Conservation (phyloP, 2,888 invertebrate genomes). For the Drosophila prostipennis region DNA sequence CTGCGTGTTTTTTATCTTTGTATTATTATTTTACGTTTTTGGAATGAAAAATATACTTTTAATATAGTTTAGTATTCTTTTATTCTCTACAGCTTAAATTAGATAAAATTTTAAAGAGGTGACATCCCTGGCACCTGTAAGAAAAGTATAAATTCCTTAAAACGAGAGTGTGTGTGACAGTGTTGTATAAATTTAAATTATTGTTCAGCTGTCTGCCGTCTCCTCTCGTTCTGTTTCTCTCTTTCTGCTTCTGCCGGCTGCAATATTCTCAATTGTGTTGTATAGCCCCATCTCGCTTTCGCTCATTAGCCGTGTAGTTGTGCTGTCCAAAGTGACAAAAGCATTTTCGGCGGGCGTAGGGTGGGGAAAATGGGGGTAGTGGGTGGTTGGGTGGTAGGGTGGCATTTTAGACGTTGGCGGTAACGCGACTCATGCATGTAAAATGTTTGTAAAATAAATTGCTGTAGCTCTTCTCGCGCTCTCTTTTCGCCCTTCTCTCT, state of each 20-base stretch:
- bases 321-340: constrained; percentile 57
- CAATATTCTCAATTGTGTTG: constrained; percentile 23
- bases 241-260: constrained; percentile 28
- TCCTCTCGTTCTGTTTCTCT: constrained; percentile 21
- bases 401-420: constrained; percentile 18
- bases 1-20: background rate
- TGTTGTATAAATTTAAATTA: constrained; percentile 67
- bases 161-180: constrained; percentile 23
- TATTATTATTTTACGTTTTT: too few species aligned
- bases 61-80: background rate
- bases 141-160: constrained; percentile 5
- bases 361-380: constrained; percentile 5
- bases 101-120: constrained; percentile 17
- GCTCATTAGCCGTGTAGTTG: background rate
- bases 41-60: background rate
- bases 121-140: constrained; percentile 35
- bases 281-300: constrained; percentile 6
- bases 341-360: constrained; percentile 38
- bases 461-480: constrained; percentile 8
- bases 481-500: background rate
- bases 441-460: constrained; percentile 39
- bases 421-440: constrained; percentile 43
- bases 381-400: constrained; percentile 5
- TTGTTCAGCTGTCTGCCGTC: constrained; percentile 58
- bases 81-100: constrained; percentile 10